A percentile compares a stretch with the other conserved stretches of the same genome.
Evolutionary conservation across 2,888 invertebrate genomes (phyloP).

Genomic region (Pomacea canaliculata): DNA sequence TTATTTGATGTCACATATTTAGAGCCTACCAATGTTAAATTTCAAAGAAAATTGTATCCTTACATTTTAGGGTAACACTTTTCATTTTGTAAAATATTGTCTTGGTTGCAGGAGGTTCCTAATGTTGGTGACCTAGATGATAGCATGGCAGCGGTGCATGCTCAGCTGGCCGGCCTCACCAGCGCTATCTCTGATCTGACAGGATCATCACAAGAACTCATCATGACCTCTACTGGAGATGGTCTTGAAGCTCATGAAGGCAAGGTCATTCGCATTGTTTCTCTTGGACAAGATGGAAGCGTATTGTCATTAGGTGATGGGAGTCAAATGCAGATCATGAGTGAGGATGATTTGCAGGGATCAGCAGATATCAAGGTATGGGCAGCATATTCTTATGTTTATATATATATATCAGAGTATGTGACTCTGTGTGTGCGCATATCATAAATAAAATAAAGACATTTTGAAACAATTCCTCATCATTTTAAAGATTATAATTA

Average conservation of each 20-base stretch:
- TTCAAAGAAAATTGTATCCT: background rate
- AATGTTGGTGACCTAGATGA: slow-evolving; percentile 20
- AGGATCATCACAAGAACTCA: slow-evolving; percentile 34
- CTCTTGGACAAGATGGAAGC: slow-evolving; percentile 49
- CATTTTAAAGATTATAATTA: too few species aligned
- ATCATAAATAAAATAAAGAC: too few species aligned
- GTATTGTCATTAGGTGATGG: slow-evolving; percentile 30
- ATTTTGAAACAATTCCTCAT: too few species aligned
- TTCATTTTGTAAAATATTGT: background rate
- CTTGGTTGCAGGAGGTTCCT: slow-evolving; percentile 11
- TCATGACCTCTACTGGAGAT: slow-evolving; percentile 30
- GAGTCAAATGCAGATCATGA: slow-evolving; percentile 47
- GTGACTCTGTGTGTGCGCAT: background rate
- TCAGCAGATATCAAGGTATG: slow-evolving; percentile 12
- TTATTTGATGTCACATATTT: background rate
- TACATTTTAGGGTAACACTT: background rate
- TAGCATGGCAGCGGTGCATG: slow-evolving; percentile 34
- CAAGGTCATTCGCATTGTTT: slow-evolving; percentile 51
- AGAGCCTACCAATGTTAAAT: background rate
- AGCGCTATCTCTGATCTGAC: slow-evolving; percentile 28
- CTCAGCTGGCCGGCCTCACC: slow-evolving; percentile 36
- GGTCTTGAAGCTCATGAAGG: slow-evolving; percentile 32
- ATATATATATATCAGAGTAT: background rate
- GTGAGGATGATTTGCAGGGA: slow-evolving; percentile 30
- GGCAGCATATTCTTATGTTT: background rate